Evolutionary conservation across 2,113 vertebrate genomes (phyloP), one percentile per base, ranked within the genome.

Genomic region (Empidonax traillii): DNA sequence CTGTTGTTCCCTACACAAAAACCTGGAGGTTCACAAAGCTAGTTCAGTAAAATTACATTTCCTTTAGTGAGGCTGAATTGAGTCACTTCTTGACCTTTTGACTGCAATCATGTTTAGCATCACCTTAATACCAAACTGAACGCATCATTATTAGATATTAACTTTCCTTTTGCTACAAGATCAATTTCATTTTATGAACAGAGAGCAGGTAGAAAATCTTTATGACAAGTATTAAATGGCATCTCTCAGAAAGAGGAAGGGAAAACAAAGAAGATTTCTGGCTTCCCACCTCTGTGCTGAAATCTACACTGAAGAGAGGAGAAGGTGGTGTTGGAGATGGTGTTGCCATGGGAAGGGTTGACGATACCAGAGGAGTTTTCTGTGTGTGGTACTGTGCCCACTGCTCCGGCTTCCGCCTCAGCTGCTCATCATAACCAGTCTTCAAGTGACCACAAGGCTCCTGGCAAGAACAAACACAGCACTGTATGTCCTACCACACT

Each of bases 281-380:
- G 53, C 41, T 77, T 96, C 98, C 71, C 97, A 99, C 99, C 98
- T 99, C 99, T 43, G 98, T 94, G 91, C 98, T 98, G 93, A 99
- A 99, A 96, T 99, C 98, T 24, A 99, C 98, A 76, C 98, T 98
- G 97, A 99, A 99, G 80, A 99, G 98, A 87, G 99, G 99, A 93
- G 99, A 99, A 91, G 99, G 98, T 77, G 98, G 99, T 51, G 99
- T 98, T 90, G 98, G 98, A 94, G 98, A 98, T 90, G 98, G 98
- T 51, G 98, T 98, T 87, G 98, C 96, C 94, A 98, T 96, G 89
- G 98, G 97, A 95, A 98, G 97, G 24, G 98, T 67, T 84, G 98
- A 98, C 1, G 98, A 97, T 31, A 98, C 97, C 79, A 98, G 97
- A 90, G 98, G 97, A 83, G 98, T 92, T 95, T 98, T 98, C 96